These are phyloP conservation scores for Lota lota DNA, from an alignment of 2,113 vertebrate species.

Conservation along the genomic window DNA sequence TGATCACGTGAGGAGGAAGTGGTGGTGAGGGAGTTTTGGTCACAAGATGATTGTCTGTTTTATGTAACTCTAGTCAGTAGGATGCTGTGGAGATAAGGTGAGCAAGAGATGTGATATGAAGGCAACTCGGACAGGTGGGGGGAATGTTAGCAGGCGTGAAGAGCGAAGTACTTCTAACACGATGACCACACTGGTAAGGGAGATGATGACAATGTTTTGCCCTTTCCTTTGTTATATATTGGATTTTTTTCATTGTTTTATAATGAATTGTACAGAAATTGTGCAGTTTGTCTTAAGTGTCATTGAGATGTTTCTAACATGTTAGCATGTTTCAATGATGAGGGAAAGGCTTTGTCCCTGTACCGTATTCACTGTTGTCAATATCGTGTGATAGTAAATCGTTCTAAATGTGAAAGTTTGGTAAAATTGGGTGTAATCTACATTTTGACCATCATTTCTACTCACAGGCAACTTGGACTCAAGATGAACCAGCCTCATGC, in stretches of 20 bases:
- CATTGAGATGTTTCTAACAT: no score
- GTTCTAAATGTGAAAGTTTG: no score
- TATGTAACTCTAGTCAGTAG: slow-evolving; percentile 27
- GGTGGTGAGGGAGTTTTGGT: slow-evolving; percentile 33
- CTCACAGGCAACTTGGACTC: not conserved
- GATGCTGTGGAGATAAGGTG: slow-evolving; percentile 7
- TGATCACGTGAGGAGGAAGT: slow-evolving; percentile 27
- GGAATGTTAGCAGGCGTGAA: not conserved
- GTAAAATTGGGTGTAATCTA: no score
- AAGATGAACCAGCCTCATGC: not conserved
- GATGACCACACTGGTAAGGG: slow-evolving; percentile 42
- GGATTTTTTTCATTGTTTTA: slow-evolving; percentile 3
- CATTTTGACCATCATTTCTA: not conserved
- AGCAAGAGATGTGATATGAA: slow-evolving; percentile 11
- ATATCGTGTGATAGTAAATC: no score
- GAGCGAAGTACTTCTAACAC: not conserved
- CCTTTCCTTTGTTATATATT: not conserved
- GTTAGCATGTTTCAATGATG: no score
- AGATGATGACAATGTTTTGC: not conserved
- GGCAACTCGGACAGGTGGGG: slow-evolving; percentile 9
- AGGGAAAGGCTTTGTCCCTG: no score
- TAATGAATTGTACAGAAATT: no score
- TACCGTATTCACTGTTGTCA: no score
- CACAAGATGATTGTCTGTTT: slow-evolving; percentile 34
- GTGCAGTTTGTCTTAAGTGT: no score